Conservation (phyloP, 2,888 invertebrate species). For the Eupithecia exiguata region DNA sequence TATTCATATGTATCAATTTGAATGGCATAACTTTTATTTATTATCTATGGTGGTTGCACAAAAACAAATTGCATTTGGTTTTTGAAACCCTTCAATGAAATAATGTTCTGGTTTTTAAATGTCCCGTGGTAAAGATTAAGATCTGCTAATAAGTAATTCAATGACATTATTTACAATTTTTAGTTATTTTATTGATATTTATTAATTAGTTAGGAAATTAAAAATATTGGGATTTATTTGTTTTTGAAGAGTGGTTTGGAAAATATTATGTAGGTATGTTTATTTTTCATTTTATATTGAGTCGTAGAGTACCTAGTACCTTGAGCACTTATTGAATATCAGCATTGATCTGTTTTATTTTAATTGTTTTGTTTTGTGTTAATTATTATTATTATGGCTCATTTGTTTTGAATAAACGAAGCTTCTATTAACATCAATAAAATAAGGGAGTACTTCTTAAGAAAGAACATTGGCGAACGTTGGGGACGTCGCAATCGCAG, state of each 20-base stretch:
- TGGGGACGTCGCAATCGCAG: background rate
- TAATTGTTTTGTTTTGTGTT: constrained; percentile 46
- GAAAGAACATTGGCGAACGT: background rate
- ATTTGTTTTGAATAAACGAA: background rate
- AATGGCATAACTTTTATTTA: background rate
- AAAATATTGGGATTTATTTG: constrained; percentile 15
- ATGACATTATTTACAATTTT: constrained; percentile 9
- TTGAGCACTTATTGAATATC: constrained; percentile 62
- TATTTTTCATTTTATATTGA: constrained; percentile 48
- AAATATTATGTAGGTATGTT: constrained; percentile 9
- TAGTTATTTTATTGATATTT: constrained; percentile 4
- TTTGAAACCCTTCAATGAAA: background rate
- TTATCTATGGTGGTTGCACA: background rate
- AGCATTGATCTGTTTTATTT: constrained; percentile 62
- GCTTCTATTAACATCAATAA: background rate
- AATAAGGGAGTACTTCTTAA: background rate
- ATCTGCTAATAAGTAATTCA: constrained; percentile 8
- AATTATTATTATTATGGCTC: background rate
- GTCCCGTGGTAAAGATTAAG: background rate
- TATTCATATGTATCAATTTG: background rate
- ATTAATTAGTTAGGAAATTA: background rate
- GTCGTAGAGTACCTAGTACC: constrained; percentile 41
- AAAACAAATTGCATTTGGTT: background rate
- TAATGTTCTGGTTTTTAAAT: background rate
- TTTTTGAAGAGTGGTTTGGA: constrained; percentile 14